A percentile compares a stretch with the other conserved stretches of the same genome.
Evolutionary conservation across 92 coral and sea anemone genomes (phyloP).

Genomic region (Virgularia gustaviana): DNA sequence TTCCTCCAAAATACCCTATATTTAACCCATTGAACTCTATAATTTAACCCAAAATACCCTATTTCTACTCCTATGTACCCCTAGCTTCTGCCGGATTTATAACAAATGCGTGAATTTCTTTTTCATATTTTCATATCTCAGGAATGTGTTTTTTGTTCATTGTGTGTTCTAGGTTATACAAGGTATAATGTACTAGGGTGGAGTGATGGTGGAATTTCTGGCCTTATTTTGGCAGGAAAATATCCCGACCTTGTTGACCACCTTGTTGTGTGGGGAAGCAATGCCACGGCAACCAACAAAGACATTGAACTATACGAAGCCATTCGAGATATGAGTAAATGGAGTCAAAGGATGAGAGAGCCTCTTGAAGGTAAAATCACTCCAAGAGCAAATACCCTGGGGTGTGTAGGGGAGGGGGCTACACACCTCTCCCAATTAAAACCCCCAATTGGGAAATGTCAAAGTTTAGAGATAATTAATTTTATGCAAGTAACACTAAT

Average conservation of each 20-base stretch:
- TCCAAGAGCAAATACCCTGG: background rate
- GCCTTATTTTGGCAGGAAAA: slow-evolving; percentile 69
- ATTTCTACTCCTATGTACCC: too few relatives aligned
- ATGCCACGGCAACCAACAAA: slow-evolving; percentile 72
- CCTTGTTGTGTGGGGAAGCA: slow-evolving; percentile 97
- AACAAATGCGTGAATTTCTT: too few relatives aligned
- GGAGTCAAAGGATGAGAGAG: slow-evolving; percentile 89
- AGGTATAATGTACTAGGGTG: slow-evolving; percentile 87
- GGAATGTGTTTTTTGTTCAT: background rate
- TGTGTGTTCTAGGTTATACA: slow-evolving; percentile 53
- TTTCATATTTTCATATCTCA: background rate
- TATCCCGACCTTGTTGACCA: slow-evolving; percentile 54
- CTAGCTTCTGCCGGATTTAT: too few relatives aligned
- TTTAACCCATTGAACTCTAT: too few relatives aligned
- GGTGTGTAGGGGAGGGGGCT: background rate
- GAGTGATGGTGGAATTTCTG: slow-evolving; percentile 97
- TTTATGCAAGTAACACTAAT: too few relatives aligned
- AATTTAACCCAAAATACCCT: too few relatives aligned
- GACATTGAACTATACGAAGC: slow-evolving; percentile 76
- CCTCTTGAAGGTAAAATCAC: slow-evolving; percentile 74
- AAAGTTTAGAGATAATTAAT: too few relatives aligned
- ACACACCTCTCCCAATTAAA: background rate
- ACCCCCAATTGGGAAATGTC: background rate
- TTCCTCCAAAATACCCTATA: background rate
- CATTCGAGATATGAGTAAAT: slow-evolving; percentile 73